Evolutionary conservation across 2,113 vertebrate genomes (phyloP).

Genomic region (Pomatorhinus ruficollis): DNA sequence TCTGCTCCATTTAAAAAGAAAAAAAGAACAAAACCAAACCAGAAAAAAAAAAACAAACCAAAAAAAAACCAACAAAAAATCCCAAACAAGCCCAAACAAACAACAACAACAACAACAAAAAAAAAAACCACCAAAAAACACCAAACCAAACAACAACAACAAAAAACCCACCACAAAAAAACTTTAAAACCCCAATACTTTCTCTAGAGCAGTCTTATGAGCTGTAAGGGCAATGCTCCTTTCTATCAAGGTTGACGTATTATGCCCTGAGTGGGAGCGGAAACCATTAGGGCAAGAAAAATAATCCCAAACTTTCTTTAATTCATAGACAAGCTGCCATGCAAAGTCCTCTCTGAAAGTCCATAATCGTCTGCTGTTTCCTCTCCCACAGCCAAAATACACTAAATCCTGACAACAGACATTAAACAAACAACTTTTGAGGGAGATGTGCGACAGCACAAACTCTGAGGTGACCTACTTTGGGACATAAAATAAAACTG

Average conservation of each 20-base stretch:
- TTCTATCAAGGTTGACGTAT: not conserved
- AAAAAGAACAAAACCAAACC: not conserved
- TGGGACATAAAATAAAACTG: not conserved
- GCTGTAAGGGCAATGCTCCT: not conserved
- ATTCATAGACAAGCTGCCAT: not conserved
- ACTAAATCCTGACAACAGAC: not conserved
- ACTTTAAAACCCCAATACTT: not conserved
- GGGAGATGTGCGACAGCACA: not conserved
- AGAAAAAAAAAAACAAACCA: too few relatives aligned
- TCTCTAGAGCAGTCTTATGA: not conserved
- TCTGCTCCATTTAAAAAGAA: not conserved
- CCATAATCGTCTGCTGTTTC: not conserved
- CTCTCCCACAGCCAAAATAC: not conserved
- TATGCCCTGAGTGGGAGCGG: not conserved
- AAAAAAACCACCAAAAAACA: not conserved
- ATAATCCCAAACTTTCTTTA: not conserved
- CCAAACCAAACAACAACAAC: not conserved
- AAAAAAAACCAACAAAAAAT: not conserved
- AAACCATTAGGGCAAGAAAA: not conserved
- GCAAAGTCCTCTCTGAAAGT: not conserved
- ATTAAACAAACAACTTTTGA: not conserved
- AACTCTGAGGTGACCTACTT: not conserved
- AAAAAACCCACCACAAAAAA: not conserved
- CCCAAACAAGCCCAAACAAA: too few relatives aligned
- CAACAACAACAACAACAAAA: too few relatives aligned